A percentile compares a stretch with the other conserved stretches of the same genome.
Evolutionary conservation across 2,113 vertebrate genomes (phyloP).

Genomic region (Camelus bactrianus): DNA sequence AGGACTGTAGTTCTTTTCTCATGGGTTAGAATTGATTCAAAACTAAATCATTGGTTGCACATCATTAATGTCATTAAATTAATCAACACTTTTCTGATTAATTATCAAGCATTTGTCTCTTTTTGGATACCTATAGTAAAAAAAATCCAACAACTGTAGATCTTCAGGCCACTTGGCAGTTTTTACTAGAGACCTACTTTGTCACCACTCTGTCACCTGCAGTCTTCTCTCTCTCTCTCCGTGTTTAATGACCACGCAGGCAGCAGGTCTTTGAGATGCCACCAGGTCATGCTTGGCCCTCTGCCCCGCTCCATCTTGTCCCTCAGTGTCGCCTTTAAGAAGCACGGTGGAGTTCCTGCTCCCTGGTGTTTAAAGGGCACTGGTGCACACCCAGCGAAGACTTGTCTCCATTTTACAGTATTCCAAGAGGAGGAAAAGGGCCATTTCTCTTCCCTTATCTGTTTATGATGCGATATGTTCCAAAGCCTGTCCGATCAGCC

Average conservation of each 20-base stretch:
- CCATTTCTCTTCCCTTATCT: slow-evolving; percentile 69
- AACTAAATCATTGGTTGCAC: too few relatives aligned
- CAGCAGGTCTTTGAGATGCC: not conserved
- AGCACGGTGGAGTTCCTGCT: fast-evolving
- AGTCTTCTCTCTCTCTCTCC: not conserved
- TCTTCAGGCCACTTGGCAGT: not conserved
- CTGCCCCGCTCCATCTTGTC: fast-evolving
- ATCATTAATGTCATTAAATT: too few relatives aligned
- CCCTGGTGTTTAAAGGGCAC: slow-evolving; percentile 30
- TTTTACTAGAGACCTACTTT: not conserved
- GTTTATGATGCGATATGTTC: slow-evolving; percentile 76
- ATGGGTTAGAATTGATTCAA: too few relatives aligned
- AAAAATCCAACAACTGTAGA: too few relatives aligned
- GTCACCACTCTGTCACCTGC: not conserved
- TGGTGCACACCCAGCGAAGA: not conserved
- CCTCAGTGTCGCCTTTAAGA: not conserved
- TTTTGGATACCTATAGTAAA: too few relatives aligned
- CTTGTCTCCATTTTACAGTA: not conserved
- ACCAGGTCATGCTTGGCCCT: not conserved
- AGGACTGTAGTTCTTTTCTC: not conserved
- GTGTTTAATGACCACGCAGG: not conserved
- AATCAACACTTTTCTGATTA: too few relatives aligned
- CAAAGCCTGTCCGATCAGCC: slow-evolving; percentile 75
- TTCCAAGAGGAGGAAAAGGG: not conserved
- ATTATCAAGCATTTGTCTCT: too few relatives aligned